A percentile compares a stretch with the other conserved stretches of the same genome.
Conservation (phyloP, 1,140 invertebrate species). For the Macrocentrus cingulum region DNA sequence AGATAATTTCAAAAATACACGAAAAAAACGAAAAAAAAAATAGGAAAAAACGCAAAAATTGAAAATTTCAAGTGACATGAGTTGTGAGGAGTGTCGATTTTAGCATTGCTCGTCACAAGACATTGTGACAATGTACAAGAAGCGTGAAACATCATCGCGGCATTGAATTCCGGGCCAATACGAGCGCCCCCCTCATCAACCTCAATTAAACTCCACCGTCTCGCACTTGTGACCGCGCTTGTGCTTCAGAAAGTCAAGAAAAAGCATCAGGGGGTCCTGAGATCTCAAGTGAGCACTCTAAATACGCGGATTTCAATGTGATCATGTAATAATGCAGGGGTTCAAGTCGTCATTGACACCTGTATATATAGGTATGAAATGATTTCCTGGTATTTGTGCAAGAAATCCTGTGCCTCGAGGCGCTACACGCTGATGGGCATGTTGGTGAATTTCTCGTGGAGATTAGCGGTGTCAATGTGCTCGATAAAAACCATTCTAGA, state of each 20-base stretch:
- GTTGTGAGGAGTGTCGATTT: too few species aligned
- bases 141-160: constrained; percentile 51
- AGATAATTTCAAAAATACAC: too few species aligned
- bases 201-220: constrained; percentile 59
- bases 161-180: constrained; percentile 60
- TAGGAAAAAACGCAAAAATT: too few species aligned
- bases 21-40: too few species aligned
- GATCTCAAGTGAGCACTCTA: constrained; percentile 6
- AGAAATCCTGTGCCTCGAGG: too few species aligned
- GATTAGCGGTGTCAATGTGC: constrained; percentile 28
- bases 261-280: constrained; percentile 25
- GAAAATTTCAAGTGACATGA: too few species aligned
- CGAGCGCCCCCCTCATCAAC: constrained; percentile 60
- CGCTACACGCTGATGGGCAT: constrained; percentile 4
- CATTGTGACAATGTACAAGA: constrained; percentile 6
- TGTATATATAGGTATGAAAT: not conserved
- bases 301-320: too few species aligned
- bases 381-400: not conserved
- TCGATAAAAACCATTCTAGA: constrained; percentile 25
- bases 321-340: too few species aligned
- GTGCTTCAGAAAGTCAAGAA: constrained; percentile 39
- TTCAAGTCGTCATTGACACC: too few species aligned
- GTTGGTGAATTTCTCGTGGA: constrained; percentile 21
- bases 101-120: too few species aligned
- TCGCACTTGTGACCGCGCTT: constrained; percentile 52